Evolutionary conservation across 2,113 vertebrate species (phyloP).

Genomic region (Rhynchomys soricoides): DNA sequence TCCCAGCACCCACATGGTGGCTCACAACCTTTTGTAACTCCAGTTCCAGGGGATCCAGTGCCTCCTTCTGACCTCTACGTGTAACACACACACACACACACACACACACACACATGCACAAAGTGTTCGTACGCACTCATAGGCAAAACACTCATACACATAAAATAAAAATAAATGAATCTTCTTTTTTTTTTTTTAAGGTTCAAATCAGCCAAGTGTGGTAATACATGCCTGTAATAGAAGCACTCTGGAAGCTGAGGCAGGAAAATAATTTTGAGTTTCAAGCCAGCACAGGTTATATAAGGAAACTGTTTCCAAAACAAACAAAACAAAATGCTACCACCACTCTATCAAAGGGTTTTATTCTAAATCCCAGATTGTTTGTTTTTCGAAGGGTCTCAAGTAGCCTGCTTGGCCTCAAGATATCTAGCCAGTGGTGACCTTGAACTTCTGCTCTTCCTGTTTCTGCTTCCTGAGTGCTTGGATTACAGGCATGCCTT

Average conservation of each 20-base stretch:
- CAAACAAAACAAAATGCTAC: background rate
- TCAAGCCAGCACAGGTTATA: background rate
- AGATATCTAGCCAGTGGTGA: background rate
- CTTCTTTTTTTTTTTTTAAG: background rate
- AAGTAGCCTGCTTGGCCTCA: background rate
- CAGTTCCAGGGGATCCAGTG: background rate
- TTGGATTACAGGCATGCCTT: background rate
- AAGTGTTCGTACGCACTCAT: background rate
- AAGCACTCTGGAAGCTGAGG: background rate
- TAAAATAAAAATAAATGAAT: background rate
- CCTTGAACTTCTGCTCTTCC: background rate
- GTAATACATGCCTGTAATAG: background rate
- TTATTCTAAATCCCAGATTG: background rate
- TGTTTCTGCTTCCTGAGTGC: background rate
- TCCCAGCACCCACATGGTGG: background rate
- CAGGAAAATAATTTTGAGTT: background rate
- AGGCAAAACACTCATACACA: background rate
- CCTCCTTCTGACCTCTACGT: background rate
- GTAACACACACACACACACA: background rate
- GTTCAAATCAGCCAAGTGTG: background rate
- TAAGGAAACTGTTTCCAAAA: background rate
- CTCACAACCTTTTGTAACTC: background rate
- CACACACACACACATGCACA: too few species aligned
- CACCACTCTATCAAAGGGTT: background rate
- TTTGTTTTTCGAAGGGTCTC: background rate